Base-by-base conservation (phyloP, 2,888 invertebrate genomes). In the Trachelus troglodyta region DNA sequence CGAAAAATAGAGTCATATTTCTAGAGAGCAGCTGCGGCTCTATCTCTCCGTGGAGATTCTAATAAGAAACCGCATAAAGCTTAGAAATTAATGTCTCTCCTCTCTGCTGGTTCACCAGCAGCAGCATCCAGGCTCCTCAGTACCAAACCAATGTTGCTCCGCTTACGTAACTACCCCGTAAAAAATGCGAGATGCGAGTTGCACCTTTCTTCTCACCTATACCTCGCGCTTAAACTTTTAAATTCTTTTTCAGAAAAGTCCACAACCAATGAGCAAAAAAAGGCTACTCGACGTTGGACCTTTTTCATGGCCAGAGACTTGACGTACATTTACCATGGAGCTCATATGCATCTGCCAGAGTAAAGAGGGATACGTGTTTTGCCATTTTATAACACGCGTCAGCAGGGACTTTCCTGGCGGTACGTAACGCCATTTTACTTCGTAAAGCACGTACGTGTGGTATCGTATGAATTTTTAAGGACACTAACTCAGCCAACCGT, bases 1-100 rank as follows among this genome's bases (percentile, higher is more conserved):
- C 85, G 87, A 86, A 85, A 87, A 87, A 87, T 87, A 87, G 86
- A 86, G 83, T 84, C 86, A 87, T 87, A 87, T 87, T 86, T 87
- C 83, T 84, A 80, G 69, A 83, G 83, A 83, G 83, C 87, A 86
- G 86, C 86, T 87, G 87, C 80, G 83, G 81, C 80, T 31, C 75
- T 76, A 78, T 76, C 76, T 77, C 81, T 80, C 78, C 82, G 83
- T 83, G 77, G 85, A 86, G 87, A 87, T 86, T 87, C 85, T 87
- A 86, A 87, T 87, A 87, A 87, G 87, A 87, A 71, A 85, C 84
- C 82, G 82, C 85, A 84, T 86, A 87, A 87, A 87, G 83, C 85
- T 86, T 84, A 86, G 86, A 84, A 87, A 87, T 87, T 87, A 87
- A 87, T 87, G 87, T 81, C 30, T 34, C 76, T 77, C 79, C 76